Evolutionary conservation across 2,113 vertebrate genomes (phyloP).

Genomic region (Gymnarchus niloticus): DNA sequence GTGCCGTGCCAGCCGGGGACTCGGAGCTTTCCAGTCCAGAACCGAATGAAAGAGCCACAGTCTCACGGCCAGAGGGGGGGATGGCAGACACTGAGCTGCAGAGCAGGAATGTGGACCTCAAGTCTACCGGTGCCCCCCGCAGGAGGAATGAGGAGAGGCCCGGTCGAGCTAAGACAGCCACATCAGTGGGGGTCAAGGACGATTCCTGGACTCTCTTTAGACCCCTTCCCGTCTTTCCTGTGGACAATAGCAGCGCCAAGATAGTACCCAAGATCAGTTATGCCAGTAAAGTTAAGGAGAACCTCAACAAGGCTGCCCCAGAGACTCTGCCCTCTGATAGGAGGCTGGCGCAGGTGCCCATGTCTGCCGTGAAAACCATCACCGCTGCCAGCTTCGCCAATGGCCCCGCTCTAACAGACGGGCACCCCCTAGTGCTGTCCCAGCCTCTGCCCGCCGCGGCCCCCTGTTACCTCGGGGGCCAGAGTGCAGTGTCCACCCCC

Average conservation of each 20-base stretch:
- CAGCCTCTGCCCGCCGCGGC: slow-evolving; percentile 77
- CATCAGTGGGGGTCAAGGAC: slow-evolving; percentile 75
- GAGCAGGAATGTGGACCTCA: slow-evolving; percentile 81
- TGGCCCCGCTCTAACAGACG: slow-evolving; percentile 78
- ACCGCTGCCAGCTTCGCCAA: slow-evolving; percentile 91
- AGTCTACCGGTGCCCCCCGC: slow-evolving; percentile 65
- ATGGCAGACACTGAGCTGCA: slow-evolving; percentile 65
- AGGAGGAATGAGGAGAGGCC: slow-evolving; percentile 86
- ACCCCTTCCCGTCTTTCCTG: slow-evolving; percentile 95
- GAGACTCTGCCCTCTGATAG: slow-evolving; percentile 61
- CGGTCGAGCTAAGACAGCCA: slow-evolving; percentile 75
- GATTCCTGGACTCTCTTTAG: slow-evolving; percentile 98
- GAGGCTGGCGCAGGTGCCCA: slow-evolving; percentile 88
- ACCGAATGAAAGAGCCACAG: slow-evolving; percentile 67
- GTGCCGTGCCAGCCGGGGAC: slow-evolving; percentile 66
- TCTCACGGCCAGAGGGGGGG: slow-evolving; percentile 63
- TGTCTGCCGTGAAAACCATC: slow-evolving; percentile 98
- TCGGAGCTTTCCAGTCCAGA: slow-evolving; percentile 69
- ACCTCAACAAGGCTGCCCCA: slow-evolving; percentile 94
- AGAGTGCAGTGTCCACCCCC: slow-evolving; percentile 71
- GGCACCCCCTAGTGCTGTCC: slow-evolving; percentile 66
- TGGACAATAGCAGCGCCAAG: slow-evolving; percentile 99
- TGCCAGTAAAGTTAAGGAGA: slow-evolving; percentile 99
- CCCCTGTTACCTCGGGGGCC: slow-evolving; percentile 67
- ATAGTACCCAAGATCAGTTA: slow-evolving; percentile 99